A percentile compares a stretch with the other conserved stretches of the same genome.
phyloP scores from a whole-genome alignment of 2,888 invertebrate species.

The Notodonta ziczac region DNA sequence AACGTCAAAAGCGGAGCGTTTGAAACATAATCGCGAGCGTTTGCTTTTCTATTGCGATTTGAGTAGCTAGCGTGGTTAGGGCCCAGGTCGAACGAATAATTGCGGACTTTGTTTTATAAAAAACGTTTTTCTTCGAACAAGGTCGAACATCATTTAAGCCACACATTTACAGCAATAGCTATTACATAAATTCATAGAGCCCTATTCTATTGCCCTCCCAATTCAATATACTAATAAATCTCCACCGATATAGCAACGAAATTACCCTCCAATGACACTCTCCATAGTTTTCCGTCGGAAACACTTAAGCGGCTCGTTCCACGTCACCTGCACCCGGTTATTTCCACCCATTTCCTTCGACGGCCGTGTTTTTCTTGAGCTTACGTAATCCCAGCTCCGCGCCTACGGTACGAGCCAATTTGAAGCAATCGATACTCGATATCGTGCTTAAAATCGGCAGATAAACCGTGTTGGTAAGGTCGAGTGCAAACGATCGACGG shows the following conservation, averaged over 20 bases:
- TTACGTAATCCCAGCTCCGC: conserved; percentile 35
- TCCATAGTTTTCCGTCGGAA: conserved; percentile 21
- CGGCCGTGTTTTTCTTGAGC: conserved; percentile 37
- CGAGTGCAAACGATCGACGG: not conserved
- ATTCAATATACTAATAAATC: not conserved
- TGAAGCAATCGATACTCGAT: conserved; percentile 45
- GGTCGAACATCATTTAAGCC: too few species aligned
- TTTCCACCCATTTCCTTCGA: conserved; percentile 30
- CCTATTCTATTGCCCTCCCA: not conserved
- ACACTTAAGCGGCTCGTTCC: conserved; percentile 29
- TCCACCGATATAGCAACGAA: conserved; percentile 7
- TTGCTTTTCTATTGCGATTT: too few species aligned
- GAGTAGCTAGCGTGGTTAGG: too few species aligned
- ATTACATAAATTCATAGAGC: not conserved
- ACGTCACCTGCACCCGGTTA: conserved; percentile 41
- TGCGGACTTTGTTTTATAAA: too few species aligned
- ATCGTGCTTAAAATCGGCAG: conserved; percentile 27
- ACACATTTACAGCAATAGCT: too few species aligned
- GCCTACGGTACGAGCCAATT: conserved; percentile 47
- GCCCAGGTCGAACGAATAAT: too few species aligned
- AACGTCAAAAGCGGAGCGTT: too few species aligned
- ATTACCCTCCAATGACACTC: conserved; percentile 19
- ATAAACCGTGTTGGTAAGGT: conserved; percentile 9
- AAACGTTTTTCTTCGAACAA: too few species aligned
- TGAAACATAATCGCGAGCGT: too few species aligned